These are phyloP conservation scores for Brachypterus glaber DNA, from an alignment of 2,888 invertebrate genomes.

Conservation along the genomic window DNA sequence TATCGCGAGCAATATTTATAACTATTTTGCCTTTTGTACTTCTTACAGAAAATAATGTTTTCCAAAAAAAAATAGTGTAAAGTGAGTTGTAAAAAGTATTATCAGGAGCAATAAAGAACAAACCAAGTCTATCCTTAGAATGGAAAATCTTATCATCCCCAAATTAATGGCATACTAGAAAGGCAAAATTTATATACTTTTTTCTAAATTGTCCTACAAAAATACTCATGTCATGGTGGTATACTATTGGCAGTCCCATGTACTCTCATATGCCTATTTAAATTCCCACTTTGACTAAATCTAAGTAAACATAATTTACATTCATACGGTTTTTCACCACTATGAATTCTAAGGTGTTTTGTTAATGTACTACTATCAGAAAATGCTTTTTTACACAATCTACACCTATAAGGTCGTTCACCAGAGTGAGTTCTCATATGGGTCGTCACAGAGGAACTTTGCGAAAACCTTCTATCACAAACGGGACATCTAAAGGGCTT, in stretches of 20 bases:
- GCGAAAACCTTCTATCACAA: conserved; percentile 93
- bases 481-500: conserved; percentile 96
- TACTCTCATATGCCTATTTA: conserved; percentile 98
- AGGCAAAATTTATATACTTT: not conserved
- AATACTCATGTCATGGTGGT: conserved; percentile 28
- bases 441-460: conserved; percentile 91
- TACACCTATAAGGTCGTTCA: conserved; percentile 90
- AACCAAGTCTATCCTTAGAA: too few species aligned
- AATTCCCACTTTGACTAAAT: conserved; percentile 96
- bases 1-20: too few species aligned
- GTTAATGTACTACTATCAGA: conserved; percentile 97
- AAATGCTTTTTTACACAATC: conserved; percentile 96
- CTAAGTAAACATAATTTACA: conserved; percentile 91
- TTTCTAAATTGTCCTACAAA: conserved; percentile 15
- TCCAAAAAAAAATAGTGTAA: too few species aligned
- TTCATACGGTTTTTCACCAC: conserved; percentile 94
- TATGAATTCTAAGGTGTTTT: conserved; percentile 88
- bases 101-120: too few species aligned
- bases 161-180: not conserved
- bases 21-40: too few species aligned
- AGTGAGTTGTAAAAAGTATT: too few species aligned
- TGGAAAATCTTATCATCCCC: too few species aligned
- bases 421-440: conserved; percentile 99
- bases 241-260: conserved; percentile 56
- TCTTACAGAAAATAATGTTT: too few species aligned